Conservation (phyloP, 1,140 invertebrate genomes). For the Gonatopus flavifemur region DNA sequence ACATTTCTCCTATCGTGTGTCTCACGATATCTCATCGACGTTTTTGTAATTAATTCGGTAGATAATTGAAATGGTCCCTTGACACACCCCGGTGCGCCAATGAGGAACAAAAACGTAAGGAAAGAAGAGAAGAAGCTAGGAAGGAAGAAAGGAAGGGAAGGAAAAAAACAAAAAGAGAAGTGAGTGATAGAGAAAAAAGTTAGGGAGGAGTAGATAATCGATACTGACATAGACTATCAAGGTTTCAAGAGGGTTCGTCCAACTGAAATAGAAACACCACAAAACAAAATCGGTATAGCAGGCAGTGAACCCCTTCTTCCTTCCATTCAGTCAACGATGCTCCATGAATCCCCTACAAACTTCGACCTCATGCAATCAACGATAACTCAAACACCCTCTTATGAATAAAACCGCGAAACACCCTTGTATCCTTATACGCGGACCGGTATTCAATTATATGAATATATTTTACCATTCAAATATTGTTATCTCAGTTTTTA, state of each 20-base stretch:
- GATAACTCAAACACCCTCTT: conserved; percentile 27
- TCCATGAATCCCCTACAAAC: conserved; percentile 32
- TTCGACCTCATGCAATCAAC: too few relatives aligned
- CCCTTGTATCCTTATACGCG: too few relatives aligned
- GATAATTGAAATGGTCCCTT: conserved; percentile 46
- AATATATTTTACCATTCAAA: too few relatives aligned
- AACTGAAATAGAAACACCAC: conserved; percentile 46
- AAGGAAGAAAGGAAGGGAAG: too few relatives aligned
- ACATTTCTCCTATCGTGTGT: too few relatives aligned
- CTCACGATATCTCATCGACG: conserved; percentile 2
- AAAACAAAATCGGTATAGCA: conserved; percentile 14
- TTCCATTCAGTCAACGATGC: background rate
- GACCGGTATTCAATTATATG: too few relatives aligned
- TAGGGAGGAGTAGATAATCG: conserved; percentile 48
- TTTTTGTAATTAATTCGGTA: conserved; percentile 43
- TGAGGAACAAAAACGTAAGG: too few relatives aligned
- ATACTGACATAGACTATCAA: conserved; percentile 49
- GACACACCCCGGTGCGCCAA: conserved; percentile 27
- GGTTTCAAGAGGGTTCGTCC: conserved; percentile 43
- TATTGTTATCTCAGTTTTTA: too few relatives aligned
- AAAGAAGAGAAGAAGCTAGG: too few relatives aligned
- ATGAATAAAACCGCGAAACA: conserved; percentile 25
- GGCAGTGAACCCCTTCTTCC: too few relatives aligned
- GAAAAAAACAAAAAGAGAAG: too few relatives aligned
- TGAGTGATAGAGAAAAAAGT: too few relatives aligned